Evolutionary conservation across 2,888 invertebrate species (phyloP).

Genomic region (Cantharis rustica): DNA sequence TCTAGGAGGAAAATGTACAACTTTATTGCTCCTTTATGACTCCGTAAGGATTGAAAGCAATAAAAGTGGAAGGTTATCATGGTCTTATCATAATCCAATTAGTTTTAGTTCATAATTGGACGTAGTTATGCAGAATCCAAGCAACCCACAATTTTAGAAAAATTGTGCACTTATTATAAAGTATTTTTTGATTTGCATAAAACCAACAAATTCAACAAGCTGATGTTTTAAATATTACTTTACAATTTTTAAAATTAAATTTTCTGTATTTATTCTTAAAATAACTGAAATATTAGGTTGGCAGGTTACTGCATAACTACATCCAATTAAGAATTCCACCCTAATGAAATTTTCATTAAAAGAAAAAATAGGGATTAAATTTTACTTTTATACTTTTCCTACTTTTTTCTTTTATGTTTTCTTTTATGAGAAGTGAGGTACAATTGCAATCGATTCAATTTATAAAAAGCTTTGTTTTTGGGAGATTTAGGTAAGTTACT

Average conservation of each 20-base stretch:
- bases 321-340: neutral
- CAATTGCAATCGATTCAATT: neutral
- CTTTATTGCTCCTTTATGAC: neutral
- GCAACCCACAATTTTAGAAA: no score
- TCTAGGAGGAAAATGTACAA: neutral
- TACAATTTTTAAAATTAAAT: no score
- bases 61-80: neutral
- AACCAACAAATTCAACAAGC: no score
- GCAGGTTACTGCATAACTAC: no score
- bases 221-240: no score
- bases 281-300: no score
- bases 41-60: neutral
- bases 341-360: neutral
- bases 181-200: no score
- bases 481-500: neutral
- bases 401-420: neutral
- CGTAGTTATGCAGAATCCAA: no score
- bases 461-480: neutral
- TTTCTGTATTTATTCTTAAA: no score
- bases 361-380: neutral
- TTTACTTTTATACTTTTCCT: neutral
- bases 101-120: neutral
- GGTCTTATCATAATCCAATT: neutral
- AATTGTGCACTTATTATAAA: no score
- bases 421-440: neutral